These are phyloP conservation scores for Enhydra lutris DNA, from an alignment of 2,113 vertebrate species.

Conservation along the genomic window DNA sequence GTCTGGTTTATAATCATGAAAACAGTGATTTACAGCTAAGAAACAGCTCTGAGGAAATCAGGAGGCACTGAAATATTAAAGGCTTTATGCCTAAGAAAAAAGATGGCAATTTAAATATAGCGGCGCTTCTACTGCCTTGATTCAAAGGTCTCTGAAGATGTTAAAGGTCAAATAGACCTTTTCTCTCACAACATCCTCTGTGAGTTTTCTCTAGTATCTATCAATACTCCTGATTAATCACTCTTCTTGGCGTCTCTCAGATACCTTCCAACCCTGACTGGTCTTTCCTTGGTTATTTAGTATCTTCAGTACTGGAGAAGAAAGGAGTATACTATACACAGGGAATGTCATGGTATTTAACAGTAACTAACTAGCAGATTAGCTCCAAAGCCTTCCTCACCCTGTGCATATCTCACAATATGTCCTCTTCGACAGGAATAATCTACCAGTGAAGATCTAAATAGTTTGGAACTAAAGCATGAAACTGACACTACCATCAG, in stretches of 20 bases:
- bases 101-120: neutral
- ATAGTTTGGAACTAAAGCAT: neutral
- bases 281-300: conserved; percentile 5
- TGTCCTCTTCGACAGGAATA: neutral
- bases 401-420: neutral
- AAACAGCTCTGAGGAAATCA: conserved; percentile 21
- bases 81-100: neutral
- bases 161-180: neutral
- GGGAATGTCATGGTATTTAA: neutral
- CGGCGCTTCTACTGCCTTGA: neutral
- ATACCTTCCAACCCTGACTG: neutral
- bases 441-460: neutral
- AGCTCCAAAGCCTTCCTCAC: neutral
- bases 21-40: neutral
- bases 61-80: neutral
- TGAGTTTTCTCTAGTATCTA: neutral
- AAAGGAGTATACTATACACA: neutral
- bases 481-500: neutral
- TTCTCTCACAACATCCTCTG: neutral
- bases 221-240: neutral
- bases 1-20: neutral
- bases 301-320: neutral
- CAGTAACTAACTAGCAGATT: neutral
- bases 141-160: neutral
- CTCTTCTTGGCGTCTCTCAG: neutral